Conservation (phyloP, 2,113 vertebrate genomes). For the Bothrops jararaca region DNA sequence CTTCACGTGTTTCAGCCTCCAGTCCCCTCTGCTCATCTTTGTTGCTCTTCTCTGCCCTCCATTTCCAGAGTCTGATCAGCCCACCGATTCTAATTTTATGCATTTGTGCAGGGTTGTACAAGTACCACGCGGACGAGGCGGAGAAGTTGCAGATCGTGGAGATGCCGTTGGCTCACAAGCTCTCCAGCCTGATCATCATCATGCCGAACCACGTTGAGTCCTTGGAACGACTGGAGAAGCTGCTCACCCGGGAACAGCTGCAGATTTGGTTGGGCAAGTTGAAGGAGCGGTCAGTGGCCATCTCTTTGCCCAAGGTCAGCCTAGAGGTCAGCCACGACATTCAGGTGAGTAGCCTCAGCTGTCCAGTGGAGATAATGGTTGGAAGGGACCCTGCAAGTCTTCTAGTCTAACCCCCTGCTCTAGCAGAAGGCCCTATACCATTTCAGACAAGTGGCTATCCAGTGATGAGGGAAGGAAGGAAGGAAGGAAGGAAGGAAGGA, state of each 20-base stretch:
- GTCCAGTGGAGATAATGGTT: not conserved
- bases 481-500: too few species aligned
- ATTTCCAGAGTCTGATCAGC: too few species aligned
- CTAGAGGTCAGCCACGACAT: conserved; percentile 91
- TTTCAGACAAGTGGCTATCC: too few species aligned
- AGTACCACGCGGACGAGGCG: conserved; percentile 77
- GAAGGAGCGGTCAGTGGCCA: conserved; percentile 83
- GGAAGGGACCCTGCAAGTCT: not conserved
- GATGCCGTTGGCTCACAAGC: conserved; percentile 91
- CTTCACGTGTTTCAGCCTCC: not conserved
- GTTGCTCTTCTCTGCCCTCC: not conserved
- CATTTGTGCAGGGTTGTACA: conserved; percentile 79
- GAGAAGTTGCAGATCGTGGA: conserved; percentile 83
- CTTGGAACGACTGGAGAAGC: conserved; percentile 86
- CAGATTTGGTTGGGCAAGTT: conserved; percentile 84
- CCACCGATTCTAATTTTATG: not conserved
- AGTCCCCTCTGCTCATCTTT: not conserved
- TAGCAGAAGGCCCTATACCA: not conserved
- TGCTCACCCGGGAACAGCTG: conserved; percentile 87
- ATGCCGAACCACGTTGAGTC: conserved; percentile 88
- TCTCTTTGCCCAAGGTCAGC: conserved; percentile 89
- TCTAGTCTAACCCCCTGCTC: not conserved
- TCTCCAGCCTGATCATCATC: conserved; percentile 86
- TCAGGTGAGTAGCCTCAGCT: conserved; percentile 73
- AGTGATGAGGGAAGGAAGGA: too few species aligned